These are phyloP conservation scores for Bufotes viridis DNA, from an alignment of 2,797 vertebrate species.

Conservation along the genomic window DNA sequence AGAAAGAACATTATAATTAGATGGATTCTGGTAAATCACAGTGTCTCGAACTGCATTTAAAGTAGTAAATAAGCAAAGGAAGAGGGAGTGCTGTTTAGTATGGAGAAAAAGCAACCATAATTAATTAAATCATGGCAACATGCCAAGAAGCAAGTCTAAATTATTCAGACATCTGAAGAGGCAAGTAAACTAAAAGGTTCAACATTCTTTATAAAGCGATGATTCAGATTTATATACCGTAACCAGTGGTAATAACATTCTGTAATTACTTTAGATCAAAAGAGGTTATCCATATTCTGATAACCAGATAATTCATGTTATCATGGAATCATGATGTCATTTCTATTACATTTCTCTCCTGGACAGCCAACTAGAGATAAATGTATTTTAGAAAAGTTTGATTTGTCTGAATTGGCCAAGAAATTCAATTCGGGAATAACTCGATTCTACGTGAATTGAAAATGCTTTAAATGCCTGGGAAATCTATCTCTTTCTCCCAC, in stretches of 20 bases:
- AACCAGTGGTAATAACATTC: background rate
- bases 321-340: background rate
- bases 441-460: no score
- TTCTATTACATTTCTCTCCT: background rate
- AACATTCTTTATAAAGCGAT: slow-evolving; percentile 27
- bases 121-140: slow-evolving; percentile 58
- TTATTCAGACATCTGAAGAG: slow-evolving; percentile 45
- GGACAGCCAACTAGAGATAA: no score
- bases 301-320: background rate
- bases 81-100: slow-evolving; percentile 57
- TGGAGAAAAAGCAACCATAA: slow-evolving; percentile 54
- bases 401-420: no score
- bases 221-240: slow-evolving; percentile 36
- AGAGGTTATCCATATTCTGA: background rate
- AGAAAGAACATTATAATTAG: slow-evolving; percentile 58
- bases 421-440: no score
- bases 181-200: slow-evolving; percentile 42
- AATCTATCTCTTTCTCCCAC: no score
- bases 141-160: slow-evolving; percentile 39
- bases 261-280: background rate
- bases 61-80: slow-evolving; percentile 59
- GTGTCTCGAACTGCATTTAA: slow-evolving; percentile 51
- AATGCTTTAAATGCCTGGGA: no score
- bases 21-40: slow-evolving; percentile 58
- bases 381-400: no score